Percentiles rank a stretch among this genome's conserved stretches.
These are phyloP conservation scores for Scaptomyza cyrtandrae DNA, from an alignment of 2,888 invertebrate genomes.

Conservation along the genomic window DNA sequence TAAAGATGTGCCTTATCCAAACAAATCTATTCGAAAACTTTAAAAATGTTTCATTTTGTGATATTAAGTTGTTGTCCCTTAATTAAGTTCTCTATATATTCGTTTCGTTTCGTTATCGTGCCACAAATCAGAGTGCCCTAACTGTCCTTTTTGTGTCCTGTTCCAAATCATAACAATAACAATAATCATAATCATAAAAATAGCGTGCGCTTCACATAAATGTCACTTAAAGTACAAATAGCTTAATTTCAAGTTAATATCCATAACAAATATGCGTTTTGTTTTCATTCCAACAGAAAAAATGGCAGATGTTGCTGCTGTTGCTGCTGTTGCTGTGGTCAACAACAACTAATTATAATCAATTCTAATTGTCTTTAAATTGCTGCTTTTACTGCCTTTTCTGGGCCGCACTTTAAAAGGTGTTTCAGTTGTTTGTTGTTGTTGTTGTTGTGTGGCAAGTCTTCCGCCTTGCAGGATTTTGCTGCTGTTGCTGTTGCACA, in stretches of 20 bases:
- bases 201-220: conserved; percentile 65
- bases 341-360: conserved; percentile 80
- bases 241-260: conserved; percentile 71
- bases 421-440: conserved; percentile 42
- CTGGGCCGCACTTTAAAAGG: conserved; percentile 74
- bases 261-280: conserved; percentile 36
- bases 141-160: conserved; percentile 22
- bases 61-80: no score
- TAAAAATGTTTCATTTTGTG: no score
- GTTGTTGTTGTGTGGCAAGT: conserved; percentile 23
- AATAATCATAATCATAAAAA: conserved; percentile 43
- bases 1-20: no score
- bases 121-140: not conserved
- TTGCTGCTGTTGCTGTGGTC: conserved; percentile 27
- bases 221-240: conserved; percentile 78
- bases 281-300: not conserved
- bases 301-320: not conserved
- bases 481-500: conserved; percentile 13
- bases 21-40: no score
- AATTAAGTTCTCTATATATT: conserved; percentile 23
- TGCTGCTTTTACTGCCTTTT: conserved; percentile 74
- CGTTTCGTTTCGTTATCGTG: not conserved
- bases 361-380: conserved; percentile 83
- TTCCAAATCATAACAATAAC: conserved; percentile 32
- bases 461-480: conserved; percentile 66